Evolutionary conservation across 2,797 vertebrate species (phyloP), one percentile per base, ranked within the genome.

Genomic region (Propithecus perrieri): DNA sequence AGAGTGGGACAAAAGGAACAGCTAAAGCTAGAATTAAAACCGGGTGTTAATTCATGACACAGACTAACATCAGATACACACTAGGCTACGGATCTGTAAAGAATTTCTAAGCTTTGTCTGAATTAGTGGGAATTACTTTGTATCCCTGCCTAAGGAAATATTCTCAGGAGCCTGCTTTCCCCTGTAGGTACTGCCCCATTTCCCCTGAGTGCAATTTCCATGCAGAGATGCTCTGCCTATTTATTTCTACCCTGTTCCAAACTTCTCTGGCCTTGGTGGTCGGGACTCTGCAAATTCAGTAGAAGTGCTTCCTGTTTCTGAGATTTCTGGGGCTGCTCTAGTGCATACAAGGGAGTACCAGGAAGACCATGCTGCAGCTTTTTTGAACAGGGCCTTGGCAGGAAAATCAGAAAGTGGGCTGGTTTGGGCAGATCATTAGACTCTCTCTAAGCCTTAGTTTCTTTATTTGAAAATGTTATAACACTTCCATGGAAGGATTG

Each of bases 21-120:
- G 15, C 65, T 69, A 85, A 79, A 46, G 11, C 43, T 76, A 50
- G 48, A 59, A 26, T 83, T 93, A 76, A 84, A 84, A 79, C 20
- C 79, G n/a, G 18, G 35, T 38, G 11, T 84, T 63, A 46, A 95
- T 67, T 86, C 74, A 81, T 18, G 80, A 33, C 38, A 71, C 35
- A 74, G 48, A 53, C 5, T 59, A 41, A 71, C 18, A 43, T 67
- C 74, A 81, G 28, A 67, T 75, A 57, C 43, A 65, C 33, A 81
- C 28, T 65, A 41, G 17, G 38, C 17, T 69, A 35, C 9, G 11
- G 28, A 28, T 65, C 28, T 90, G 15, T n/a, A 57, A 69, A 75
- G 48, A 84, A 63, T 85, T 86, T 81, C 80, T 79, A 85, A 53
- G 48, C 46, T 91, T 88, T 84, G 20, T 55, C 41, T 93, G 79